Base-by-base conservation (phyloP, 2,888 invertebrate species). In the Homarus gammarus region DNA sequence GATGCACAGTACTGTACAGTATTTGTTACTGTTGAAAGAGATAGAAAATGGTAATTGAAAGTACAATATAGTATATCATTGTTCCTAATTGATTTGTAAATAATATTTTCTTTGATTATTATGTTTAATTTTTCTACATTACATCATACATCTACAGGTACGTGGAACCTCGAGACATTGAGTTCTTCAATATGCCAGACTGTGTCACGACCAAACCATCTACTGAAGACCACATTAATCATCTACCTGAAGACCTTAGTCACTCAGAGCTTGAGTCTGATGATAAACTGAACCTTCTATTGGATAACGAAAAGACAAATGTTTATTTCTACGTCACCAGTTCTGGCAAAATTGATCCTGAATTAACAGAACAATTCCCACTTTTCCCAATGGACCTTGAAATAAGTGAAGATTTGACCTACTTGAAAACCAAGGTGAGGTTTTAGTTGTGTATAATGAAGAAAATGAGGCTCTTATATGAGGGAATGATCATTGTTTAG, bases 241-340 rank as follows among this genome's bases (percentile, higher is more conserved):
- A 33, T n/a, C 40, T 56, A 8, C n/a, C n/a, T 31, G 70, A 70
- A 70, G 70, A n/a, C n/a, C n/a, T n/a, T n/a, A 73, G 22, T 40
- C 38, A 38, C 38, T 38, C 73, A 38, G 31, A 56, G 31, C 36
- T 36, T 40, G 40, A 68, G 27, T 31, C 15, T 22, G 64, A 82
- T 31, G 68, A 61, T 40, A 64, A 68, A 68, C 1, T 82, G 22
- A n/a, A 36, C 68, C 12, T 22, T 12, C 22, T 73, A 38, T 12
- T 2, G 18, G 70, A 77, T 31, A 18, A 64, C 38, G 68, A 82
- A 6, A 56, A 56, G 44, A 91, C 91, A 51, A 73, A 73, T 33
- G 86, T 88, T 12, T 91, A 78, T 33, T 91, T 91, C 79, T 89
- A 87, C 31, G 87, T 91, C 22, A 87, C 86, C 40, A 77, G 68